A percentile compares a stretch with the other conserved stretches of the same genome.
These are phyloP conservation scores for Orius insidiosus DNA, from an alignment of 1,140 invertebrate genomes.

Conservation along the genomic window DNA sequence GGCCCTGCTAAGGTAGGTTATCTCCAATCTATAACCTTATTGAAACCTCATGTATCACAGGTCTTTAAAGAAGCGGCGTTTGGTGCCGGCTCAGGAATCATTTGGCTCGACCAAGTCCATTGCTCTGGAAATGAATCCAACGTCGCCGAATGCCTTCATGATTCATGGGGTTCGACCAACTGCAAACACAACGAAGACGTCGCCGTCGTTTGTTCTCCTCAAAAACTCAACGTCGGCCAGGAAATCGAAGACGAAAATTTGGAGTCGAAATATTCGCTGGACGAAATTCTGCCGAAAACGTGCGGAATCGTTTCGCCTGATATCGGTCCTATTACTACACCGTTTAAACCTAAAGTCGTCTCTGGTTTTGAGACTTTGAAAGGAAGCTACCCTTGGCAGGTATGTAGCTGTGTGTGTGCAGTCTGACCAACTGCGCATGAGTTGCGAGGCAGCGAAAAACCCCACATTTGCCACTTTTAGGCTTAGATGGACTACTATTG, in stretches of 20 bases:
- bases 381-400: constrained; percentile 66
- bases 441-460: no score
- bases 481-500: no score
- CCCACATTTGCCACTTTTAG: no score
- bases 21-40: no score
- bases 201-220: constrained; percentile 36
- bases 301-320: constrained; percentile 33
- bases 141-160: constrained; percentile 41
- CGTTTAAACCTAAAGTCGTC: constrained; percentile 28
- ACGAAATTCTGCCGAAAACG: constrained; percentile 26
- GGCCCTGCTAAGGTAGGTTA: constrained; percentile 35
- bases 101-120: constrained; percentile 55
- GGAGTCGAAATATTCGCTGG: background rate
- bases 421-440: no score
- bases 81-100: constrained; percentile 38
- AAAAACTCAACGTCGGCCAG: constrained; percentile 7
- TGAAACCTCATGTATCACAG: no score
- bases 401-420: no score
- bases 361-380: constrained; percentile 33
- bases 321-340: constrained; percentile 21
- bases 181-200: constrained; percentile 61
- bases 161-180: constrained; percentile 49
- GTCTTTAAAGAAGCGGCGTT: constrained; percentile 25
- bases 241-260: constrained; percentile 1
- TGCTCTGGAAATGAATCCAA: constrained; percentile 50